phyloP scores from a whole-genome alignment of 2,888 invertebrate genomes.

The Creontiades dilutus region DNA sequence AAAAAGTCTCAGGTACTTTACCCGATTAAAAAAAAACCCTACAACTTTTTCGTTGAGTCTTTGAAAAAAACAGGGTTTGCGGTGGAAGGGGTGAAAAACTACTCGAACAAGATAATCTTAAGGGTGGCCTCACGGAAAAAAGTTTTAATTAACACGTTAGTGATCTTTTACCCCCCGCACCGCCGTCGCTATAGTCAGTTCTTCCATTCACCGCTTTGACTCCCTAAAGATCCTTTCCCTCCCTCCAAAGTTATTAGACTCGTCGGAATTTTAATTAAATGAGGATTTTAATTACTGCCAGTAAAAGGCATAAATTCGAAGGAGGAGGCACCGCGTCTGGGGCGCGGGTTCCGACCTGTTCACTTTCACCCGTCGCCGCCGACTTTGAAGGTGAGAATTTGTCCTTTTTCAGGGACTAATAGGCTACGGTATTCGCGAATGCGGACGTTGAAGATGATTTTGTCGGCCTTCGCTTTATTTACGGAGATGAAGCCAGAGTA shows the following conservation, averaged over 20 bases:
- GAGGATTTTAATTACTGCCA: conserved; percentile 67
- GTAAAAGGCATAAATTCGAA: conserved; percentile 60
- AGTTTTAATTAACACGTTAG: conserved; percentile 70
- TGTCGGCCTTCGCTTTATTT: too few species aligned
- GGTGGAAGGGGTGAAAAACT: not conserved
- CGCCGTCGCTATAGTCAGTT: not conserved
- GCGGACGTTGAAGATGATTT: too few species aligned
- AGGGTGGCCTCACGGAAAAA: not conserved
- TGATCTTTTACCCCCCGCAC: conserved; percentile 16
- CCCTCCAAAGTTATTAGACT: conserved; percentile 56
- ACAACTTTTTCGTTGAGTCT: not conserved
- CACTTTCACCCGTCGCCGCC: not conserved
- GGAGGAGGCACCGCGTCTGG: not conserved
- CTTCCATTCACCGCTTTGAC: conserved; percentile 43
- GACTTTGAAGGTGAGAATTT: not conserved
- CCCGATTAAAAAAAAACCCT: not conserved
- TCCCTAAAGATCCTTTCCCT: conserved; percentile 33
- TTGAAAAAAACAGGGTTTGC: not conserved
- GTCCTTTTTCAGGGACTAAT: not conserved
- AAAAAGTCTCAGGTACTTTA: not conserved
- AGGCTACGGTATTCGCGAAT: not conserved
- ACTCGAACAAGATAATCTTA: conserved; percentile 45
- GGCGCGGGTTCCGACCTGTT: not conserved
- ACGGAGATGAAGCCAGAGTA: too few species aligned
- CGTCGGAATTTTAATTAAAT: conserved; percentile 68